A percentile compares a stretch with the other conserved stretches of the same genome.
phyloP scores from a whole-genome alignment of 2,113 vertebrate species.

The Dromiciops gliroides region DNA sequence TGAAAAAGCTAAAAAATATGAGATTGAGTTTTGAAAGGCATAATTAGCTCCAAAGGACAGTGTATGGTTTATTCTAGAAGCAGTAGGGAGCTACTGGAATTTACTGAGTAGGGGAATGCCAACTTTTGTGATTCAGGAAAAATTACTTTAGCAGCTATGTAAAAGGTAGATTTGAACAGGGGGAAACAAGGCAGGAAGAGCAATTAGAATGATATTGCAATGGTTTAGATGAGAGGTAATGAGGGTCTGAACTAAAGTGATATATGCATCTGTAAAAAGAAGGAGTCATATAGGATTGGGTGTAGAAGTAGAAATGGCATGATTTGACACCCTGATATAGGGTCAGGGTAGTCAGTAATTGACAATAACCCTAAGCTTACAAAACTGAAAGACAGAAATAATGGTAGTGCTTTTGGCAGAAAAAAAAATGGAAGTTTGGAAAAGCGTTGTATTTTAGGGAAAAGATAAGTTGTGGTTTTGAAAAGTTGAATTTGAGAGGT shows the following conservation, averaged over 20 bases:
- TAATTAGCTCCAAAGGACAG: neutral
- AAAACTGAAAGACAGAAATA: neutral
- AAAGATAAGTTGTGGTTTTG: neutral
- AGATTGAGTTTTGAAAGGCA: neutral
- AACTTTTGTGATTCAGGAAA: neutral
- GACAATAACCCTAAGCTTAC: neutral
- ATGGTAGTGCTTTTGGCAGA: too few relatives aligned
- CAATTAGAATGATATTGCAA: neutral
- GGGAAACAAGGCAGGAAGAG: neutral
- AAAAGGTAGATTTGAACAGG: neutral
- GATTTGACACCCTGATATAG: neutral
- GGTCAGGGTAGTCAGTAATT: neutral
- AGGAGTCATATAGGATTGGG: neutral
- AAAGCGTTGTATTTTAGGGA: neutral
- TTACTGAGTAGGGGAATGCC: neutral
- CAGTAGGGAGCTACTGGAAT: neutral
- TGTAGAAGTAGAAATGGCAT: neutral
- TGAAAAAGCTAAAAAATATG: neutral
- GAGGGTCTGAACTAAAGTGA: neutral
- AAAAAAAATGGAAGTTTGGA: neutral
- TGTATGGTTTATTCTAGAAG: neutral
- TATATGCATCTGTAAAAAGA: neutral
- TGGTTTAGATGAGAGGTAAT: too few relatives aligned
- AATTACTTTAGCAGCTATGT: neutral
- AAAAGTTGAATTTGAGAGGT: neutral